A percentile compares a stretch with the other conserved stretches of the same genome.
These are phyloP conservation scores for Psittacula cyanocephala DNA, from an alignment of 2,113 vertebrate genomes.

Conservation along the genomic window DNA sequence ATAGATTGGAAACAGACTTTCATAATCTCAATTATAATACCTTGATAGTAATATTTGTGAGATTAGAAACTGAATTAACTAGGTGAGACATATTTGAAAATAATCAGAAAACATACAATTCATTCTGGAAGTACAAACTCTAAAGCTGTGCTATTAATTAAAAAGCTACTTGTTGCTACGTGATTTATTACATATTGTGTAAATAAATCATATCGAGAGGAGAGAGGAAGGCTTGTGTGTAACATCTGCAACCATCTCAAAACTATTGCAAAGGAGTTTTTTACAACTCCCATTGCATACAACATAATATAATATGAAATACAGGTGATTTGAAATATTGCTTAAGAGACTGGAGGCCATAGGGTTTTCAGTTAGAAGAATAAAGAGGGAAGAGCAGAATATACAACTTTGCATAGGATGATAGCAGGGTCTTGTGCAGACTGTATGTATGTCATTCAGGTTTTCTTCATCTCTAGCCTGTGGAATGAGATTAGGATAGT, in stretches of 20 bases:
- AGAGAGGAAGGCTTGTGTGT: neutral
- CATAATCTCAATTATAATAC: slow-evolving; percentile 17
- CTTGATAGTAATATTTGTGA: slow-evolving; percentile 13
- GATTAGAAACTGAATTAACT: neutral
- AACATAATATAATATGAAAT: neutral
- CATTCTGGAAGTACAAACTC: neutral
- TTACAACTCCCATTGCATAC: neutral
- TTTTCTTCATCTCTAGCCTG: neutral
- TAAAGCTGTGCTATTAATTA: neutral
- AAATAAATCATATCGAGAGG: neutral
- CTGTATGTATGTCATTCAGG: neutral
- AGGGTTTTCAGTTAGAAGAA: neutral
- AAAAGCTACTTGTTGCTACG: neutral
- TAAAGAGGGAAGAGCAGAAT: neutral
- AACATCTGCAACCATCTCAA: neutral
- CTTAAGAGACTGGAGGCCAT: accelerated
- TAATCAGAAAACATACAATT: neutral
- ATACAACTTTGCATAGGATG: neutral
- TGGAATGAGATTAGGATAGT: neutral
- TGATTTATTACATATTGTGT: neutral
- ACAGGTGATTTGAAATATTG: neutral
- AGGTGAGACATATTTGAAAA: neutral
- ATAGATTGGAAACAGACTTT: neutral
- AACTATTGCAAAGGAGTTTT: neutral
- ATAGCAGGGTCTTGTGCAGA: neutral